Conservation (phyloP, 2,113 vertebrate species). For the Halcyon senegalensis region DNA sequence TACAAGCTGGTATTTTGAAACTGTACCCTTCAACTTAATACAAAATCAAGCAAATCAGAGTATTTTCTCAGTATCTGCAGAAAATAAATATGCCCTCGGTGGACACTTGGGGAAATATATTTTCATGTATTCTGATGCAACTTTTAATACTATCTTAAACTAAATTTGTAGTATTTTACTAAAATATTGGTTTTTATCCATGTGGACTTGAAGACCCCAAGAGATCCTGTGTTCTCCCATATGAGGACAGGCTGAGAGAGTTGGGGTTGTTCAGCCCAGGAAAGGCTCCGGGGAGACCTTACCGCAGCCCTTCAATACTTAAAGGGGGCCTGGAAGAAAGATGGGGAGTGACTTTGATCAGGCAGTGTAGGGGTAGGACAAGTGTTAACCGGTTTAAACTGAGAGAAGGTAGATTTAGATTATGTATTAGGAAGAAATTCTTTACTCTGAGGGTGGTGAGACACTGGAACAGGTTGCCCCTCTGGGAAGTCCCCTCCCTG, state of each 20-base stretch:
- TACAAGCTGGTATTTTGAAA: background rate
- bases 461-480: background rate
- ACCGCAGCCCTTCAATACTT: background rate
- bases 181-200: background rate
- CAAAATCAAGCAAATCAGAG: background rate
- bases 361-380: too few relatives aligned
- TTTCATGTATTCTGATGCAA: background rate
- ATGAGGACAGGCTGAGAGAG: background rate
- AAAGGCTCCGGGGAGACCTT: background rate
- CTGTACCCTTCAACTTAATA: background rate
- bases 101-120: background rate
- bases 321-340: background rate
- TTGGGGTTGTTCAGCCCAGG: background rate
- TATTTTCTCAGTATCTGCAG: background rate
- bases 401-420: background rate
- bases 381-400: background rate
- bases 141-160: background rate
- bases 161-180: background rate
- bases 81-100: background rate
- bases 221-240: background rate
- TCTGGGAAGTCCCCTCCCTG: background rate
- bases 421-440: background rate
- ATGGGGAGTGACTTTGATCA: too few relatives aligned
- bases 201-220: background rate
- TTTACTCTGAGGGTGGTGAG: background rate